Evolutionary conservation across 53 echinoderm and acorn worm genomes (phyloP), one percentile per base, ranked within the genome.

Genomic region (Pentamera pediparva): DNA sequence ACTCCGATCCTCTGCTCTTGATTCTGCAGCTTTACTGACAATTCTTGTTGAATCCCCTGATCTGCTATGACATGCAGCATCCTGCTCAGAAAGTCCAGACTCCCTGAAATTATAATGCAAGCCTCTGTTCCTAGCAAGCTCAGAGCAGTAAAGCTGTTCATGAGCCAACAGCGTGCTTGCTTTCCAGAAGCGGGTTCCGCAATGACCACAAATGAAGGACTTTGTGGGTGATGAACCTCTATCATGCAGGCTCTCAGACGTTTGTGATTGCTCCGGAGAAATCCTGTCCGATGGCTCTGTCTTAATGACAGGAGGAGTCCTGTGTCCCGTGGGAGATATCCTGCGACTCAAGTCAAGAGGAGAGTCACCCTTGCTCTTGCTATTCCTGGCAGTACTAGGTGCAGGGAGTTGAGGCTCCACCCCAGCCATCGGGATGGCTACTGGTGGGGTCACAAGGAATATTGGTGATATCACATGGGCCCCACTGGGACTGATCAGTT

Each of bases 81-180:
- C 32, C 17, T 40, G 24, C 40, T 43, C 27, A 11, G 22, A 24
- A 7, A n/a, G 3, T 19, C 40, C 22, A 0, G 43, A n/a, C 40
- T 20, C 15, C 11, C 31, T 36, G 3, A 22, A 10, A 15, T 40
- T 30, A 2, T 29, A 67, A 3, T 36, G 6, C 5, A 0, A 17
- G 37, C 40, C 17, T 3, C 20, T 18, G 18, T 13, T 25, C 18
- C 45, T 67, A 3, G 20, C 34, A 19, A 32, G 19, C 11, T 72
- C 53, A 2, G 73, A 52, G 73, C 73, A 72, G 19, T 72, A 72
- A 32, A 72, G 38, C 25, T 72, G 73, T n/a, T 54, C 54, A 47
- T 72, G 73, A 13, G 73, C 73, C 0, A 72, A 52, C 17, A 72
- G 30, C 2, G 73, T 72, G 32, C 54, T 72, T 53, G 73, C 73